Evolutionary conservation across 2,888 invertebrate genomes (phyloP).

Genomic region (Drosophila leonis): DNA sequence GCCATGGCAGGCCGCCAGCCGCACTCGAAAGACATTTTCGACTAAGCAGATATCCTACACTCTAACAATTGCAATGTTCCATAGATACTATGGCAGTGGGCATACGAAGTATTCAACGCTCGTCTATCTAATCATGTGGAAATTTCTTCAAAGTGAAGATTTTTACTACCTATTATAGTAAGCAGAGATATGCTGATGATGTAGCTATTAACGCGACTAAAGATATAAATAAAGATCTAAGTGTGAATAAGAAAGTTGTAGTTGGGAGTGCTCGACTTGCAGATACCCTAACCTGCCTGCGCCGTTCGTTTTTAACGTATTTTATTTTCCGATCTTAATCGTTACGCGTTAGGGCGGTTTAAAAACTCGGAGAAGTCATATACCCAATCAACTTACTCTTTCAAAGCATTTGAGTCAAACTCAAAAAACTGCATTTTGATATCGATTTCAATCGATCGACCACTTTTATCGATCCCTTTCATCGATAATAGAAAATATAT

Average conservation of each 20-base stretch:
- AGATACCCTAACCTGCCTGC: background rate
- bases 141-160: background rate
- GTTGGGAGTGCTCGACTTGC: background rate
- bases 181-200: background rate
- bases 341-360: too few relatives aligned
- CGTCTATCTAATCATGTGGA: background rate
- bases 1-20: slow-evolving; percentile 50
- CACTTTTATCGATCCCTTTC: too few relatives aligned
- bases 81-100: too few relatives aligned
- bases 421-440: too few relatives aligned
- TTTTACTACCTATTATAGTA: background rate
- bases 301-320: background rate
- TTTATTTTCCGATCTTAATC: background rate
- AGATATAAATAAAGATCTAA: background rate
- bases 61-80: background rate
- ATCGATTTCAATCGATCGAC: too few relatives aligned
- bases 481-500: too few relatives aligned
- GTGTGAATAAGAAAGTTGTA: background rate
- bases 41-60: background rate
- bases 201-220: background rate
- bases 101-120: background rate
- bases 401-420: too few relatives aligned
- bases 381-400: too few relatives aligned
- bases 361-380: too few relatives aligned
- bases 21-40: background rate